These are phyloP conservation scores for Drosophila carrolli DNA, from an alignment of 1,140 invertebrate genomes.

Conservation along the genomic window DNA sequence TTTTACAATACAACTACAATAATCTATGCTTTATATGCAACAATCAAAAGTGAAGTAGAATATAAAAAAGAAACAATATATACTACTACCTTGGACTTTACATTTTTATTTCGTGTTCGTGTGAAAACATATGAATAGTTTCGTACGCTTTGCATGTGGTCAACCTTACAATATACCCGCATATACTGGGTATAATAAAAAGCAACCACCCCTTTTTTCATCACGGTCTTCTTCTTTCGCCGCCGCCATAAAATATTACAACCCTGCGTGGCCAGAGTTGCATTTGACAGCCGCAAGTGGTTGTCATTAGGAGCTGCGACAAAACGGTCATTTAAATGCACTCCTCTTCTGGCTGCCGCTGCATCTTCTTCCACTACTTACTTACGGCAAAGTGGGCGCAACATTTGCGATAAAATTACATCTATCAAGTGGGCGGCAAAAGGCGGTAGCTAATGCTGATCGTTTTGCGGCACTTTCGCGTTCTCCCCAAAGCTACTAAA, in stretches of 20 bases:
- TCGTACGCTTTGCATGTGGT: no score
- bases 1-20: no score
- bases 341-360: constrained; percentile 45
- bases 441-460: constrained; percentile 58
- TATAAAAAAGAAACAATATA: no score
- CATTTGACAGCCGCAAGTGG: constrained; percentile 82
- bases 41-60: no score
- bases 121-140: no score
- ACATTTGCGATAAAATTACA: constrained; percentile 59
- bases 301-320: constrained; percentile 75
- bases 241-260: constrained; percentile 73
- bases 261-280: constrained; percentile 70
- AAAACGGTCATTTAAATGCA: constrained; percentile 80
- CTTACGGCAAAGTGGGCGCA: constrained; percentile 18
- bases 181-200: constrained; percentile 12
- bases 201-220: constrained; percentile 8
- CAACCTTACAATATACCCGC: background rate
- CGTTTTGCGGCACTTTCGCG: constrained; percentile 70
- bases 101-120: background rate
- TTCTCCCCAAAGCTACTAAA: constrained; percentile 8
- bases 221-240: background rate
- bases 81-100: no score
- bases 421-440: constrained; percentile 67
- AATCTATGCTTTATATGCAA: no score
- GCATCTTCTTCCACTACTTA: constrained; percentile 11